Percentiles rank a stretch among this genome's conserved stretches.
Conservation (phyloP, 2,797 vertebrate genomes). For the Dipus sagitta region DNA sequence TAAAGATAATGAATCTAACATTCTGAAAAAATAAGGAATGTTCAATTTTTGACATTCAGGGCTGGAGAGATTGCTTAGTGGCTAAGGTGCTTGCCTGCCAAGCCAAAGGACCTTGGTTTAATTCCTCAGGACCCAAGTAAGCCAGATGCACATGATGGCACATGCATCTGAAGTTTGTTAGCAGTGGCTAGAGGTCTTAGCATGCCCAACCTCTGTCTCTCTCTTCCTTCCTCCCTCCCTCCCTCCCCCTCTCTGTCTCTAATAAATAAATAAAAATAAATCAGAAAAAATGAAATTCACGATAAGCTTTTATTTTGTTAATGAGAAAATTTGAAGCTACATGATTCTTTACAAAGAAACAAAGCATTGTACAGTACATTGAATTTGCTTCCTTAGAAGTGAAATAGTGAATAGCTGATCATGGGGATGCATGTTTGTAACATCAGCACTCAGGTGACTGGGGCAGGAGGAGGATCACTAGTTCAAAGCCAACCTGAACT, state of each 20-base stretch:
- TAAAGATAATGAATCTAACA: constrained; percentile 42
- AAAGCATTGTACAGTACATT: background rate
- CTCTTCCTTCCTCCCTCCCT: no score
- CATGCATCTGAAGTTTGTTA: no score
- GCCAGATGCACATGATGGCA: no score
- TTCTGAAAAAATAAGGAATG: background rate
- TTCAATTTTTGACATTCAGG: background rate
- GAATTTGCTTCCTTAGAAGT: constrained; percentile 30
- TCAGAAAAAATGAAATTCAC: background rate
- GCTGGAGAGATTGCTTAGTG: no score
- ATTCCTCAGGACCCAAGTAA: no score
- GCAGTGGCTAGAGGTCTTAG: no score
- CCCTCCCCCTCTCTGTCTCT: no score
- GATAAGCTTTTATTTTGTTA: constrained; percentile 22
- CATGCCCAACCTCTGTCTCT: no score
- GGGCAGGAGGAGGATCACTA: no score
- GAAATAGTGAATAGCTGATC: background rate
- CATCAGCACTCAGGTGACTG: background rate
- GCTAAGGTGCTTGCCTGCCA: no score
- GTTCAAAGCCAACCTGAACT: background rate
- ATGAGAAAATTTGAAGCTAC: background rate
- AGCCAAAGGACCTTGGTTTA: no score
- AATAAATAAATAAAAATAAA: no score
- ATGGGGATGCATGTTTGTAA: background rate
- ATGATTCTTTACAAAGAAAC: background rate